Evolutionary conservation across 2,888 invertebrate genomes (phyloP), one percentile per base, ranked within the genome.

Genomic region (Ennomos quercinarius): DNA sequence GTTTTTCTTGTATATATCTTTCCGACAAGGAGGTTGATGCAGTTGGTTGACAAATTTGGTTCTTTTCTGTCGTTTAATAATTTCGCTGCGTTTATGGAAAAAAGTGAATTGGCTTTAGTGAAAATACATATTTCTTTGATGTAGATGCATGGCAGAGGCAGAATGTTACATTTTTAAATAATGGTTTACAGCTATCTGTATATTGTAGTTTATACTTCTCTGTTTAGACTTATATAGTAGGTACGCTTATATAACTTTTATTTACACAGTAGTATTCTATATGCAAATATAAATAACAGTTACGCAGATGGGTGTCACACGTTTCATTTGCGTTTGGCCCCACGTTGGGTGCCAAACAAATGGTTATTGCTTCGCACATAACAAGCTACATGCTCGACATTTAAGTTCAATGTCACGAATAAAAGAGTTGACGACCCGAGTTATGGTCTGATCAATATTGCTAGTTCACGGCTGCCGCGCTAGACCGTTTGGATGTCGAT

Each of bases 291-390:
- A 62, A 62, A 62, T 50, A 51, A 58, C 63, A 65, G 62, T 66
- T 60, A 64, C 55, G 65, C 10, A 10, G 10, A 50, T 50, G 42
- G 41, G 48, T 41, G 49, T 52, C 57, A 69, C 67, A 63, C 64
- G 71, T 78, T 76, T 76, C 73, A 78, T 78, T 78, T 70, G 68
- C 66, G 63, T 52, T 39, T 5, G 40, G 71, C 51, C 70, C 74
- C 78, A 65, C 71, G 74, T 74, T 75, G 80, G 78, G 76, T 74
- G 77, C 76, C 81, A 76, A 79, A 76, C 61, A 65, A 70, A 72
- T 64, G 66, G 69, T 70, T 72, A 72, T 71, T 67, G 64, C 66
- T 55, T 61, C 50, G 59, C 66, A 63, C 63, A 64, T 51, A 41
- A 51, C 61, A 11, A 17, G 27, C 54, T 40, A 56, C 61, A 63